Conservation (phyloP, 2,113 vertebrate species). For the Hucho hucho region DNA sequence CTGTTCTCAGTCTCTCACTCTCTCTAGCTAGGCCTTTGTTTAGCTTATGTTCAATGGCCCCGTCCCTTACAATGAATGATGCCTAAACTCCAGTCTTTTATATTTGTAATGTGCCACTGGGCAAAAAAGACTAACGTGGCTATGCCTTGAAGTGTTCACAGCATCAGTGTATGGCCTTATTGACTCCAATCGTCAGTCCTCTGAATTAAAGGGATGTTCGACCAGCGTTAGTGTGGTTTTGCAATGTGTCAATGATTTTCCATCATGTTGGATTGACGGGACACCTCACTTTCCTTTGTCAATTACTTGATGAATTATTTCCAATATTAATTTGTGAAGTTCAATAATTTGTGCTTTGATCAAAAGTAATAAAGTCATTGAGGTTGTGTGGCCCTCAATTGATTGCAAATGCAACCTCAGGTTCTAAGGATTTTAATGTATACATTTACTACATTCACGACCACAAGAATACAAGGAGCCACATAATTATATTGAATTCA, state of each 20-base stretch:
- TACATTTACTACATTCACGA: background rate
- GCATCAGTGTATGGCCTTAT: no score
- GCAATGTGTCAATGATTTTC: no score
- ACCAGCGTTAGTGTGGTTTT: no score
- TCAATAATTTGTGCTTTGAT: background rate
- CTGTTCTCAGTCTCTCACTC: conserved; percentile 18
- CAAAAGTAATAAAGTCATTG: background rate
- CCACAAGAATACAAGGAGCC: background rate
- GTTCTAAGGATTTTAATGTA: conserved; percentile 17
- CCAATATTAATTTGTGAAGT: no score
- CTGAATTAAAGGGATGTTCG: no score
- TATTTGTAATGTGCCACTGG: no score
- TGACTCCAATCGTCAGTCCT: no score
- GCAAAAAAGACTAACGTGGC: background rate
- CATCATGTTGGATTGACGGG: no score
- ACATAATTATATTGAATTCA: background rate
- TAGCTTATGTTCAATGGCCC: conserved; percentile 18
- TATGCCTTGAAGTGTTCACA: no score
- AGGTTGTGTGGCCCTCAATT: conserved; percentile 23
- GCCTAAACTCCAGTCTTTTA: conserved; percentile 29
- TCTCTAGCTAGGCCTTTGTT: conserved; percentile 36
- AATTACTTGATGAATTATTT: no score
- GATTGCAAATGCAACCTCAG: conserved; percentile 25
- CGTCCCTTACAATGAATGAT: conserved; percentile 39
- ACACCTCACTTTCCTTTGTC: no score